Evolutionary conservation across 2,888 invertebrate species (phyloP).

Genomic region (Andrena trimmerana): DNA sequence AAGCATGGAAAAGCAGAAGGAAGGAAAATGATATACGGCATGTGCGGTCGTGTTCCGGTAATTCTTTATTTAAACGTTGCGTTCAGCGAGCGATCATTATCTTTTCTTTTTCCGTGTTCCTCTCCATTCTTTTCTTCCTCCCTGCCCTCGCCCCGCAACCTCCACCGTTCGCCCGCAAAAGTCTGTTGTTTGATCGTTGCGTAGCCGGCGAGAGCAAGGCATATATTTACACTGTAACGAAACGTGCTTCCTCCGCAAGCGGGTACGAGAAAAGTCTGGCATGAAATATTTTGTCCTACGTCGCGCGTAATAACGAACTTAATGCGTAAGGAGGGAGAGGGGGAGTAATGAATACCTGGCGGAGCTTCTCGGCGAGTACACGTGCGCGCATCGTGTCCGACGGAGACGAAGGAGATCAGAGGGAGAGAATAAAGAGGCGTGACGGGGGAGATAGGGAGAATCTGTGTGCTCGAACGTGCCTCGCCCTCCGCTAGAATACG

Average conservation of each 20-base stretch:
- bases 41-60: conserved; percentile 46
- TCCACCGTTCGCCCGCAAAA: neutral
- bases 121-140: neutral
- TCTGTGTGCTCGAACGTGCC: conserved; percentile 53
- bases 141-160: neutral
- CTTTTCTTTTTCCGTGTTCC: conserved; percentile 19
- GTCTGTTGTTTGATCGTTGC: conserved; percentile 38
- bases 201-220: conserved; percentile 37
- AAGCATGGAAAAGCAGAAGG: too few relatives aligned
- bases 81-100: conserved; percentile 47
- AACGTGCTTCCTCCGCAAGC: conserved; percentile 58
- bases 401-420: neutral
- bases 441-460: conserved; percentile 15
- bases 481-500: conserved; percentile 53
- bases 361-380: conserved; percentile 42
- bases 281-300: conserved; percentile 57
- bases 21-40: conserved; percentile 28
- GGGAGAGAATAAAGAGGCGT: conserved; percentile 6
- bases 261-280: conserved; percentile 56
- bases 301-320: conserved; percentile 53
- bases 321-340: conserved; percentile 7
- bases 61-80: conserved; percentile 37
- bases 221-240: conserved; percentile 50
- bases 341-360: conserved; percentile 18
- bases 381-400: conserved; percentile 28